A percentile compares a stretch with the other conserved stretches of the same genome.
Evolutionary conservation across 2,113 vertebrate species (phyloP).

Genomic region (Osmerus mordax): DNA sequence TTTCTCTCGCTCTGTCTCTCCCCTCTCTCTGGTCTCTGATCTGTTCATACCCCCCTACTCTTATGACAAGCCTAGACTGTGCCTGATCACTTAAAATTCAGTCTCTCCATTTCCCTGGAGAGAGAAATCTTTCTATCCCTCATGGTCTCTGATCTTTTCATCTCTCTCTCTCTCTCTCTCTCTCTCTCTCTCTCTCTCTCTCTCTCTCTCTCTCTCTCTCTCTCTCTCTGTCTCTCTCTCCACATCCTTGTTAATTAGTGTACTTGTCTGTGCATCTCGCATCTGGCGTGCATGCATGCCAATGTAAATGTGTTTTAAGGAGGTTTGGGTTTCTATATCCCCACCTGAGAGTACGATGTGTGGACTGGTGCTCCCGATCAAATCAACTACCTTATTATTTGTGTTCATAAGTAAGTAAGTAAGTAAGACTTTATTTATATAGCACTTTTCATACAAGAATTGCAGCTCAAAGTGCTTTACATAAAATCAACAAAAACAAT

Average conservation of each 20-base stretch:
- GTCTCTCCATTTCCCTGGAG: background rate
- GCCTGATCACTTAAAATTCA: conserved; percentile 4
- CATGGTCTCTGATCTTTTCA: background rate
- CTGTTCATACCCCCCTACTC: no score
- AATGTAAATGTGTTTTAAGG: background rate
- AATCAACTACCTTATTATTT: conserved; percentile 5
- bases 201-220: background rate
- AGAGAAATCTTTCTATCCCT: background rate
- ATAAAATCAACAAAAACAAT: no score
- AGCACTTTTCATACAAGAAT: no score
- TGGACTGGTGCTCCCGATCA: conserved; percentile 6
- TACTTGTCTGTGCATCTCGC: background rate
- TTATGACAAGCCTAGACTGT: background rate
- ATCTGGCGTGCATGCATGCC: background rate
- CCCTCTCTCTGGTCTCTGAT: background rate
- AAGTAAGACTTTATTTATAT: no score
- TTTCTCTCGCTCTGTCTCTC: background rate
- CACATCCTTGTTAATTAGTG: background rate
- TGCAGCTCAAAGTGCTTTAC: no score
- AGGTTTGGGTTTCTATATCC: conserved; percentile 25
- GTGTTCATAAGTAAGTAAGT: conserved; percentile 15
- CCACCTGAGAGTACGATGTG: background rate
- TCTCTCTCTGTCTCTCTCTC: background rate
- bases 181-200: background rate
- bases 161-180: background rate